Evolutionary conservation across 2,888 invertebrate species (phyloP), one percentile per base, ranked within the genome.

Genomic region (Calameuta filiformis): DNA sequence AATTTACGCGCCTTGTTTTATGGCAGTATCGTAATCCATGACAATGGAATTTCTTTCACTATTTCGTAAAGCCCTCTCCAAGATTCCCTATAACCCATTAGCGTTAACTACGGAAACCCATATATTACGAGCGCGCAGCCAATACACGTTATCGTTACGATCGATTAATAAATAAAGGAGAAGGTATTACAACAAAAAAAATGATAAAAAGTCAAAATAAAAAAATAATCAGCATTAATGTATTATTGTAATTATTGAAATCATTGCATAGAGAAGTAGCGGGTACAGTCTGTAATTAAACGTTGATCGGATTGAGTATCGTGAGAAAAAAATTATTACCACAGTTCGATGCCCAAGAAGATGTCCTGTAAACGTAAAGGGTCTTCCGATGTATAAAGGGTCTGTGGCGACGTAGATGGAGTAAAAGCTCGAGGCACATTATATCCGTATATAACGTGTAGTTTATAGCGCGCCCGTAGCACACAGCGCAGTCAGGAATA

Each of bases 381-480:
- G 56, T 40, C 40, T 40, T 56, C 23, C 56, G 23, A 56, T 56
- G 75, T 69, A 37, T 37, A 69, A 56, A 75, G 40, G 69, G 73
- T 73, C 79, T 75, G 76, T 75, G 35, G 34, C 74, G 76, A 76
- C 77, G 75, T 77, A 69, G 78, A 78, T 78, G 76, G 75, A 79
- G 81, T 82, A 82, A 80, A 82, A 82, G 80, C 83, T 76, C 76
- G 79, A 77, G 79, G 77, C 82, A 84, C 80, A 83, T 85, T 85
- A 84, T 83, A 83, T 83, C 81, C 83, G 81, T 83, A 85, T 84
- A 85, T 81, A 85, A 83, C 82, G 84, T 77, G 83, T 85, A 84
- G 81, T 85, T 85, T 84, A 84, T 84, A 82, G 83, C 82, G 80
- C 76, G 78, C 79, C 79, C 78, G 77, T 76, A 71, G 31, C 71